phyloP scores from a whole-genome alignment of 2,113 vertebrate genomes.

The Phyllostomus hastatus region DNA sequence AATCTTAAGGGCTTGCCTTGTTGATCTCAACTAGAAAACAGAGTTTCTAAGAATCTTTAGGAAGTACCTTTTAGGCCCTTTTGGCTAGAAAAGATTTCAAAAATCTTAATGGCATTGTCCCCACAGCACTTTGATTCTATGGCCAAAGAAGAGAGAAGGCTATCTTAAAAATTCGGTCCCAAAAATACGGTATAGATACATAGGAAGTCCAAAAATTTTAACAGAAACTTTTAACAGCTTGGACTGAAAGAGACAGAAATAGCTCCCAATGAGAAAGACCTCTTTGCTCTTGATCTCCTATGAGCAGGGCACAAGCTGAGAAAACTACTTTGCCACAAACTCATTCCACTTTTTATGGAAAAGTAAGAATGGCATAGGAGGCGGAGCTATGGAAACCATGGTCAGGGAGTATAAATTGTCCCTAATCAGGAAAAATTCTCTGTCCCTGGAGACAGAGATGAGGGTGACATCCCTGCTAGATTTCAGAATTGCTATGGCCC shows the following conservation, averaged over 20 bases:
- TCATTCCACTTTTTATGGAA: neutral
- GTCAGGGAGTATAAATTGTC: neutral
- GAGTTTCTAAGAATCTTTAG: neutral
- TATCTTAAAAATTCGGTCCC: neutral
- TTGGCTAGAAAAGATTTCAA: conserved; percentile 16
- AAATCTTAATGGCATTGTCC: neutral
- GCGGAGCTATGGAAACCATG: neutral
- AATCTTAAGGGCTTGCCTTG: neutral
- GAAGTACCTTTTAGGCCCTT: neutral
- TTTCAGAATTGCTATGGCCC: neutral
- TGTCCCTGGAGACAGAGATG: neutral
- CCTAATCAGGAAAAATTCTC: neutral
- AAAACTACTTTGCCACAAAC: neutral
- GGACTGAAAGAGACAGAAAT: neutral
- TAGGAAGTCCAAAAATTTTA: neutral
- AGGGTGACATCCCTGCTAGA: neutral
- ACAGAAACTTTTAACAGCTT: neutral
- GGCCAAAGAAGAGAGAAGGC: neutral
- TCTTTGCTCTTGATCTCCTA: neutral
- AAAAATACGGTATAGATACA: neutral
- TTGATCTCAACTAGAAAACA: neutral
- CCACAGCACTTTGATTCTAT: neutral
- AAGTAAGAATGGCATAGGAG: neutral
- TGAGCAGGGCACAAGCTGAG: neutral
- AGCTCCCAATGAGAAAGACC: neutral